Base-by-base conservation (phyloP, 2,113 vertebrate species). In the Phylloscopus whistleri region DNA sequence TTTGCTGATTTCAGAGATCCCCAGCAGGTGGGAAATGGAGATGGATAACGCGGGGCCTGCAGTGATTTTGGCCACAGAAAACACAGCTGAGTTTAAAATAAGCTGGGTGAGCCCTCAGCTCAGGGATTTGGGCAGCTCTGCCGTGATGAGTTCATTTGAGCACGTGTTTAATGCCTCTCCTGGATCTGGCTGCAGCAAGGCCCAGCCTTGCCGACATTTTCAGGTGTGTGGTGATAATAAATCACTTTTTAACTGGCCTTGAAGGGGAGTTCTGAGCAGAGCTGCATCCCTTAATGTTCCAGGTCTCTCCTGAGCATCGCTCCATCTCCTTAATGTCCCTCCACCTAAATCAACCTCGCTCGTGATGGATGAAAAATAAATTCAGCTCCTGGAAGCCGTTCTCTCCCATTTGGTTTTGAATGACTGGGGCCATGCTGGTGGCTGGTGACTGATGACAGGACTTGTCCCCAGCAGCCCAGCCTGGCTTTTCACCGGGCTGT, bases 171-270 rank as follows among this genome's bases (percentile, higher is more conserved):
- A 84, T 41, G 83, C 17, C 75, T 86, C 55, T 51, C 70, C 82
- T 85, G 90, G 28, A 31, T 27, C 82, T 86, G 90, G 72, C 93
- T 85, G 64, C 56, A 30, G 90, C 64, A 72, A 70, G 41, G 62
- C 87, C 64, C 8, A n/a, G 84, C 62, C 67, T 89, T 44, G 74
- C 72, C 75, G 89, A 55, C 37, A 6, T 72, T 76, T 80, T 93
- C 90, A 89, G 95, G 72, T 93, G 86, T n/a, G 63, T 74, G 68
- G 46, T 41, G 92, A 84, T 20, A 90, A 97, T 95, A 95, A 94
- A 96, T 95, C 86, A 92, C 85, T 49, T 92, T 73, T 83, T 68
- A 76, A 96, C 91, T 8, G 60, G 51, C 64, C 64, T 81, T 30
- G 68, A 73, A 86, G 23, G n/a, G 59, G 68, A 90, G 20, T 52